Conservation (phyloP, 2,113 vertebrate genomes). For the Saimiri boliviensis region DNA sequence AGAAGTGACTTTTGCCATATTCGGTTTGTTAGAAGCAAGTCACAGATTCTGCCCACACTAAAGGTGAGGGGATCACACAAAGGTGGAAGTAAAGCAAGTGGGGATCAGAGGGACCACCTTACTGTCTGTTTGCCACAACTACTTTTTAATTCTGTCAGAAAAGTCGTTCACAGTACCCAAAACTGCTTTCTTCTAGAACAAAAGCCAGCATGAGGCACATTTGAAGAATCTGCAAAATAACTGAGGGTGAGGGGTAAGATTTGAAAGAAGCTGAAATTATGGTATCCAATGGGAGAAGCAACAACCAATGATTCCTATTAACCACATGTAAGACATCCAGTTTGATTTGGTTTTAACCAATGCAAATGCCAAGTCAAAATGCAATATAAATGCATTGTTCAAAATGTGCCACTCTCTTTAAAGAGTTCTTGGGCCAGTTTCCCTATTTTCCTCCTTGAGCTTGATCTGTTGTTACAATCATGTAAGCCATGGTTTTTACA, state of each 20-base stretch:
- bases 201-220: neutral
- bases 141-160: neutral
- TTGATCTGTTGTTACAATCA: constrained; percentile 14
- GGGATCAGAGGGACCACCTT: neutral
- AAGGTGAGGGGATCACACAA: neutral
- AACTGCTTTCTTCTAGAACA: neutral
- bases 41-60: neutral
- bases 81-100: neutral
- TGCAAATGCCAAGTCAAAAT: neutral
- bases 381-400: neutral
- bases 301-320: neutral
- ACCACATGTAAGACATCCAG: neutral
- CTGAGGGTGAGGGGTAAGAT: neutral
- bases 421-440: neutral
- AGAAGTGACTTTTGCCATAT: neutral
- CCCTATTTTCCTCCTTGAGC: neutral
- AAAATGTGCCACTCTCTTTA: neutral
- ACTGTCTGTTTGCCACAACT: neutral
- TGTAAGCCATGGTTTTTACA: constrained; percentile 17
- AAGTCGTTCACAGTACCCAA: neutral
- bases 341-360: neutral
- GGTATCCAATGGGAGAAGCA: neutral
- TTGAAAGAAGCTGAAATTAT: neutral
- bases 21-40: neutral
- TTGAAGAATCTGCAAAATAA: neutral